Percentiles rank a stretch among this genome's conserved stretches.
phyloP scores from a whole-genome alignment of 2,888 invertebrate species.

The Dicycla oo region DNA sequence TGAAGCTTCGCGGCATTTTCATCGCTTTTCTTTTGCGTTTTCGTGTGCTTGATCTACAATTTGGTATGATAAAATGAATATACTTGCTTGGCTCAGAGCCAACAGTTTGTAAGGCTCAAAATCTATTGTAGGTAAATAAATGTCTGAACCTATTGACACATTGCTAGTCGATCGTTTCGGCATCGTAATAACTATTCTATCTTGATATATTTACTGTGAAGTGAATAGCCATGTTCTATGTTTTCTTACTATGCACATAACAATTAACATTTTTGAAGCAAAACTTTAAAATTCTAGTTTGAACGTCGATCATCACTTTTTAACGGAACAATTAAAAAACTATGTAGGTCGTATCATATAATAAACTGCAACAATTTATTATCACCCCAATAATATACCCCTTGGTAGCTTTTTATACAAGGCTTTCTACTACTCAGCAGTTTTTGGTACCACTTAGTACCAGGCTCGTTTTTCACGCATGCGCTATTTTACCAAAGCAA shows the following conservation, averaged over 20 bases:
- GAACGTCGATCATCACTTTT: neutral
- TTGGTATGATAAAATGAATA: neutral
- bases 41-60: neutral
- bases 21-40: no score
- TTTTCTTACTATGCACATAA: no score
- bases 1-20: neutral
- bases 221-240: no score
- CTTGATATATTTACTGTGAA: no score
- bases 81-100: constrained; percentile 28
- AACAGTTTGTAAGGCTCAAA: constrained; percentile 20
- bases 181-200: no score
- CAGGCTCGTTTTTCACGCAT: constrained; percentile 29
- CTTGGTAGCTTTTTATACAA: neutral
- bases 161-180: no score
- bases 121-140: constrained; percentile 14
- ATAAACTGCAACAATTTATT: no score
- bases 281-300: neutral
- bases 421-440: neutral
- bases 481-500: constrained; percentile 47
- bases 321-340: no score
- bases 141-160: neutral
- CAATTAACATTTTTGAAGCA: neutral
- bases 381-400: neutral
- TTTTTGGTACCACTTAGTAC: constrained; percentile 38
- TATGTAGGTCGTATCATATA: no score